Conservation (phyloP, 1,140 invertebrate genomes). For the Drepana arcuata region DNA sequence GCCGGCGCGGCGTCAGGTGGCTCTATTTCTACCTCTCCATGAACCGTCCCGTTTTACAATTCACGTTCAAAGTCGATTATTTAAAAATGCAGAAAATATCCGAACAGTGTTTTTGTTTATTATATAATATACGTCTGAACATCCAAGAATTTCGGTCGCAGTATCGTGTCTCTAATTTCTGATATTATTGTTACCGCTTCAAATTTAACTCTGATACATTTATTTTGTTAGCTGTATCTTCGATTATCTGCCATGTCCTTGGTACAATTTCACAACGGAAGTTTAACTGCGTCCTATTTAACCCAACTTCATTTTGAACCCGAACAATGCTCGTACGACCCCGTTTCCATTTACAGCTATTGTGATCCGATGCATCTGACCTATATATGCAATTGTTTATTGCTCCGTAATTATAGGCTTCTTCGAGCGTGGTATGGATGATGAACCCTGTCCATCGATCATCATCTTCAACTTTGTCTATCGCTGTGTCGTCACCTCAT, state of each 20-base stretch:
- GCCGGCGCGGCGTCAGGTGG: slow-evolving; percentile 42
- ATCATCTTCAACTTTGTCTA: no score
- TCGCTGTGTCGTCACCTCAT: no score
- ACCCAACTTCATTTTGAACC: slow-evolving; percentile 27
- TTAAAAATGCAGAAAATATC: slow-evolving; percentile 29
- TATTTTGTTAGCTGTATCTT: not conserved
- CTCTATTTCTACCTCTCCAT: slow-evolving; percentile 54
- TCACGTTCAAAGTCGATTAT: slow-evolving; percentile 60
- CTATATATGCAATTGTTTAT: slow-evolving; percentile 35
- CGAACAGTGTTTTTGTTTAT: slow-evolving; percentile 12
- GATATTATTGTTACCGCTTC: no score
- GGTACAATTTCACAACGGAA: slow-evolving; percentile 32
- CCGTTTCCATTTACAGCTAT: slow-evolving; percentile 30
- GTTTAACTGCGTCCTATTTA: slow-evolving; percentile 31
- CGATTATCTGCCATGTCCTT: slow-evolving; percentile 19
- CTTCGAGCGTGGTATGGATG: no score
- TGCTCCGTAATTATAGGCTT: slow-evolving; percentile 19
- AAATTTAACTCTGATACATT: no score
- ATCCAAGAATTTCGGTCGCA: slow-evolving; percentile 11
- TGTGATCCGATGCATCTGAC: slow-evolving; percentile 37
- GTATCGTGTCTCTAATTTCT: slow-evolving; percentile 5
- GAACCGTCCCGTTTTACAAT: slow-evolving; percentile 36
- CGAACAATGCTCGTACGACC: slow-evolving; percentile 44
- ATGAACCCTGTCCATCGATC: no score
- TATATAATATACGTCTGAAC: no score